These are phyloP conservation scores for Pandemis heparana DNA, from an alignment of 2,888 invertebrate genomes.

Conservation along the genomic window DNA sequence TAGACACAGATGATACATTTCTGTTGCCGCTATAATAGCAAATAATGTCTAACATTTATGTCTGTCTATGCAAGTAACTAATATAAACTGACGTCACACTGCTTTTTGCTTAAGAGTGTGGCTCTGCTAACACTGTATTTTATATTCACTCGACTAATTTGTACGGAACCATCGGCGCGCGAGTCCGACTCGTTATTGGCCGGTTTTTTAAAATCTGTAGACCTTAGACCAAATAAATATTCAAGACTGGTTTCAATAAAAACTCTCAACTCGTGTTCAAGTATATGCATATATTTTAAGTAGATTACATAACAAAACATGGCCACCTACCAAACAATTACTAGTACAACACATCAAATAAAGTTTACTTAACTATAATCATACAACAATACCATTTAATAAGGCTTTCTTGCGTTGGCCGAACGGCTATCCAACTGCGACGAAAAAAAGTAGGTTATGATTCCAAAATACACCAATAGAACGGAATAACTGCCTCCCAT, in stretches of 20 bases:
- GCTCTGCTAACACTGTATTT: too few species aligned
- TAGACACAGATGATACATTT: too few species aligned
- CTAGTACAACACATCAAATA: slow-evolving; percentile 22
- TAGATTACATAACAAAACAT: slow-evolving; percentile 39
- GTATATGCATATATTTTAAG: slow-evolving; percentile 40
- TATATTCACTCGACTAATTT: too few species aligned
- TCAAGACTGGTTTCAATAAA: background rate
- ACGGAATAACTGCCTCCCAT: background rate
- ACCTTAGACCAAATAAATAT: too few species aligned
- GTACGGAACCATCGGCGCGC: too few species aligned
- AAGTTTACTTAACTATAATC: background rate
- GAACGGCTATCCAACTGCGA: background rate
- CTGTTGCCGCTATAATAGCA: too few species aligned
- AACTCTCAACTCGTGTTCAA: background rate
- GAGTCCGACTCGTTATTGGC: too few species aligned
- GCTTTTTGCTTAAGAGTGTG: too few species aligned
- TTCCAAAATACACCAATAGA: background rate
- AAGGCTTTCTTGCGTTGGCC: background rate
- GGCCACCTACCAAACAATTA: slow-evolving; percentile 27
- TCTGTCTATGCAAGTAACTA: too few species aligned
- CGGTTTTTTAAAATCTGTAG: too few species aligned
- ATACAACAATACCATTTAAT: slow-evolving; percentile 14
- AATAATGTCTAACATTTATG: too few species aligned
- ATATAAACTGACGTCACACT: too few species aligned
- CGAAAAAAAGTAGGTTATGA: background rate